Conservation (phyloP, 2,888 invertebrate species). For the Epistrophella euchroma region DNA sequence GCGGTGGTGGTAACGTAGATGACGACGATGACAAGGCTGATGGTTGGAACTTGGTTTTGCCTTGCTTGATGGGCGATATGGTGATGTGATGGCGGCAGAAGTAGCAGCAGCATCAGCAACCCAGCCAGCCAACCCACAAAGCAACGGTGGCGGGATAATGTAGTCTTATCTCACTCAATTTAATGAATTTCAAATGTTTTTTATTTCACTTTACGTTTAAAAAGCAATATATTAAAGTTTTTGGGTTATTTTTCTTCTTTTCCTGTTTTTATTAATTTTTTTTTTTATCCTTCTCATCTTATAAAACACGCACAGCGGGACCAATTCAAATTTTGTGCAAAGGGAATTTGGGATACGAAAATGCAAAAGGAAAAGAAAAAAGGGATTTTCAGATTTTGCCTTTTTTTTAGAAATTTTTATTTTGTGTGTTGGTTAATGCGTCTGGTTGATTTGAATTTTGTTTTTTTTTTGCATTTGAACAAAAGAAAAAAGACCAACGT, state of each 20-base stretch:
- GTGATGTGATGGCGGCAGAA: conserved; percentile 37
- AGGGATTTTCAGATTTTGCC: conserved; percentile 12
- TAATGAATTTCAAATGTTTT: conserved; percentile 74
- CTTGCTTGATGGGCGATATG: conserved; percentile 36
- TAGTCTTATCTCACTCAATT: conserved; percentile 76
- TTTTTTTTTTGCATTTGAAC: neutral
- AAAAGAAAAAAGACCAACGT: neutral
- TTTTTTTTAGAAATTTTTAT: neutral
- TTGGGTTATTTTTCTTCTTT: conserved; percentile 40
- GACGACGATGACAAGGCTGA: conserved; percentile 75
- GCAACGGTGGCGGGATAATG: conserved; percentile 61
- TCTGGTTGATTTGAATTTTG: conserved; percentile 33
- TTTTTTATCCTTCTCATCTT: neutral
- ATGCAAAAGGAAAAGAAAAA: neutral
- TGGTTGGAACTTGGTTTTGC: conserved; percentile 58
- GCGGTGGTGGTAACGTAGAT: conserved; percentile 71
- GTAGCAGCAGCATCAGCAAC: conserved; percentile 4
- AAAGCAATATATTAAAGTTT: conserved; percentile 72
- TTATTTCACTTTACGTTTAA: conserved; percentile 71
- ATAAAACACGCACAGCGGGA: conserved; percentile 37
- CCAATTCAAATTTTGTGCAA: conserved; percentile 28
- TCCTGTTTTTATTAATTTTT: neutral
- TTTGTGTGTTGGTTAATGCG: conserved; percentile 4
- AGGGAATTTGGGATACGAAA: conserved; percentile 18
- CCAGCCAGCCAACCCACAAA: neutral